phyloP scores from a whole-genome alignment of 2,888 invertebrate genomes.

The Lycophotia porphyrea region DNA sequence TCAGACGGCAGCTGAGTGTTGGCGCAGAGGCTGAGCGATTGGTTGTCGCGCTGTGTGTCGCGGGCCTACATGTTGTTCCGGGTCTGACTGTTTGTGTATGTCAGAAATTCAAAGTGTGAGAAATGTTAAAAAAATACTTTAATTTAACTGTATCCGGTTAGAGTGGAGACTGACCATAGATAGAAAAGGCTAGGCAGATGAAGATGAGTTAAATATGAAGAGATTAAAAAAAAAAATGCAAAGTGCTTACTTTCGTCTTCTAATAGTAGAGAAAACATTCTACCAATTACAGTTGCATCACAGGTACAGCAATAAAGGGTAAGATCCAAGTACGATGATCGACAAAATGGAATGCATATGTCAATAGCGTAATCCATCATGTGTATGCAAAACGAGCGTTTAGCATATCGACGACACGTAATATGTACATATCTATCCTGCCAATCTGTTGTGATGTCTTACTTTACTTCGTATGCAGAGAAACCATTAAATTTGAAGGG shows the following conservation, averaged over 20 bases:
- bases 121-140: no score
- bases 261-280: not conserved
- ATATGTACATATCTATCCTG: slow-evolving; percentile 50
- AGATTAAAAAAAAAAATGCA: no score
- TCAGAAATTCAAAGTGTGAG: no score
- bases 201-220: no score
- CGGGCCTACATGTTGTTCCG: no score
- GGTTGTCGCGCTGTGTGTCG: no score
- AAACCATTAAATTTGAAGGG: slow-evolving; percentile 16
- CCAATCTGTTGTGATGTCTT: slow-evolving; percentile 36
- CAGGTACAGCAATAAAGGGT: not conserved
- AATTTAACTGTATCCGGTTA: not conserved
- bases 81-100: no score
- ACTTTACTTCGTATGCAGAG: not conserved
- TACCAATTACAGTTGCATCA: not conserved
- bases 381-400: slow-evolving; percentile 53
- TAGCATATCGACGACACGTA: slow-evolving; percentile 54
- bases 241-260: not conserved
- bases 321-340: not conserved
- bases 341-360: slow-evolving; percentile 39
- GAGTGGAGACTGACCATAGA: not conserved
- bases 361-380: slow-evolving; percentile 55
- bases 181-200: no score
- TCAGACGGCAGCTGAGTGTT: no score
- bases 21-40: no score